These are phyloP conservation scores for Drosophila arizonae DNA, from an alignment of 1,140 invertebrate species.

Conservation along the genomic window DNA sequence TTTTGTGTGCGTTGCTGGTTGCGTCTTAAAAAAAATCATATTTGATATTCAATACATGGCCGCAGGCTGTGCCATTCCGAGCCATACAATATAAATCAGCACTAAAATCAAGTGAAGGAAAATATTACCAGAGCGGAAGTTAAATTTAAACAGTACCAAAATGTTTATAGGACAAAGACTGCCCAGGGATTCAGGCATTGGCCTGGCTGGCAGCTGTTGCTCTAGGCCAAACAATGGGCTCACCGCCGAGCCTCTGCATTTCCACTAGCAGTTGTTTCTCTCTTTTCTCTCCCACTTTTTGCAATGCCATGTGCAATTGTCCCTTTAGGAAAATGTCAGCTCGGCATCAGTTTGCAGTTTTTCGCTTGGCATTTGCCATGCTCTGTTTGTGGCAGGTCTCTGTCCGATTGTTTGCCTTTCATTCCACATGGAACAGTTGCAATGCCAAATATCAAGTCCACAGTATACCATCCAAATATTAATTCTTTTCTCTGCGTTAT, in stretches of 20 bases:
- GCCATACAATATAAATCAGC: constrained; percentile 59
- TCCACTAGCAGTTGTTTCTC: constrained; percentile 19
- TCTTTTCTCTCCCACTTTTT: constrained; percentile 40
- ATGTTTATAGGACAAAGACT: constrained; percentile 39
- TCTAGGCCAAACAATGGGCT: constrained; percentile 54
- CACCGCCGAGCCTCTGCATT: constrained; percentile 36
- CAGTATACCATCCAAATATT: constrained; percentile 16
- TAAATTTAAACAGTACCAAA: constrained; percentile 49
- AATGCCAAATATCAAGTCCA: constrained; percentile 1
- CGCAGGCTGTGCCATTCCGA: constrained; percentile 19
- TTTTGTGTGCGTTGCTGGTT: constrained; percentile 4
- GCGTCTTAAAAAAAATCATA: constrained; percentile 61
- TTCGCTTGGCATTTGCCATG: constrained; percentile 26
- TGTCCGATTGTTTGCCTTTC: constrained; percentile 32
- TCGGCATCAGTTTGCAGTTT: constrained; percentile 25
- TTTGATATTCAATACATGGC: constrained; percentile 58
- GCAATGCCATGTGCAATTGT: constrained; percentile 56
- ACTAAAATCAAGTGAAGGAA: constrained; percentile 50
- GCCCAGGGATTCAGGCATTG: not conserved
- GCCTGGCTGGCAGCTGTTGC: constrained; percentile 53
- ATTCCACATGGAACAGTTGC: constrained; percentile 30
- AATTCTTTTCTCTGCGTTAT: constrained; percentile 4
- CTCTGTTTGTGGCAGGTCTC: constrained; percentile 44
- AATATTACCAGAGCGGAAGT: constrained; percentile 52
- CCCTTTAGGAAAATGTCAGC: constrained; percentile 41